Conservation (phyloP, 2,113 vertebrate species). For the Rhinoderma darwinii region DNA sequence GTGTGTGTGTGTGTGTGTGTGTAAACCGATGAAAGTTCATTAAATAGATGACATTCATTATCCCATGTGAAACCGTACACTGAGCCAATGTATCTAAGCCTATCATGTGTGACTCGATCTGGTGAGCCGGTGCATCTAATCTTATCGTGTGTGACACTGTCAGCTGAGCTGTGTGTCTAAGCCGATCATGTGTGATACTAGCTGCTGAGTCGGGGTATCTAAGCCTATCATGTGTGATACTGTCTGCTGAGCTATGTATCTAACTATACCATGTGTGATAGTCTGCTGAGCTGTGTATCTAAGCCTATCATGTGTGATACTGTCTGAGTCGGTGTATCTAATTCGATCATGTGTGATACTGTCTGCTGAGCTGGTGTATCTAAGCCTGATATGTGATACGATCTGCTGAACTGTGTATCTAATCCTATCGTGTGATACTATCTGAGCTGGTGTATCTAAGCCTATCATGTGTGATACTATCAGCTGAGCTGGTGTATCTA, state of each 20-base stretch:
- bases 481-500: too few relatives aligned
- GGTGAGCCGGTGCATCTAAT: not conserved
- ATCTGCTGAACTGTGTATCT: not conserved
- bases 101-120: not conserved
- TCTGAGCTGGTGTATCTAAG: not conserved
- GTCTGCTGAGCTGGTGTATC: not conserved
- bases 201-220: too few relatives aligned
- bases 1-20: too few relatives aligned
- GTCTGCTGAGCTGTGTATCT: not conserved
- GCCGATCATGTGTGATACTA: not conserved
- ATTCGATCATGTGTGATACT: not conserved
- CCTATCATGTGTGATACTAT: too few relatives aligned
- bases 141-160: not conserved
- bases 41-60: too few relatives aligned
- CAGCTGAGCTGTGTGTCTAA: not conserved
- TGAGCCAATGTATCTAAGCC: not conserved
- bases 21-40: too few relatives aligned
- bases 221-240: not conserved
- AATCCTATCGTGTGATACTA: not conserved
- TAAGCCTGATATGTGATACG: not conserved
- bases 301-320: not conserved
- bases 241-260: not conserved
- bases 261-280: not conserved
- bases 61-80: not conserved
- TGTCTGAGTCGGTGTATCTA: not conserved